Evolutionary conservation across 2,113 vertebrate species (phyloP), one percentile per base, ranked within the genome.

Genomic region (Spilogale gracilis): DNA sequence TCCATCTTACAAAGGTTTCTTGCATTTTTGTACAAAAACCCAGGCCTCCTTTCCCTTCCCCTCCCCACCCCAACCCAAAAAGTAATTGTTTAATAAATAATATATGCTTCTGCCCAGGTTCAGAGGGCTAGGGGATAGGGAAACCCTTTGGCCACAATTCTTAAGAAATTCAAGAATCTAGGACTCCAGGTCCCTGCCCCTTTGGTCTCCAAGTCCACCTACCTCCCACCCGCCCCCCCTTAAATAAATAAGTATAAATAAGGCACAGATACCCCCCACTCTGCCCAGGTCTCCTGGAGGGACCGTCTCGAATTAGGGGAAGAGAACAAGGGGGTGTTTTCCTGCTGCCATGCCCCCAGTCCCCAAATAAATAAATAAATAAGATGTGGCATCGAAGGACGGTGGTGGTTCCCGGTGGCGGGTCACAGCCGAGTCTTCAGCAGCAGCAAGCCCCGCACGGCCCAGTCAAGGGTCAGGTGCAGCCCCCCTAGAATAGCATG

Each of bases 191-290:
- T 71, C 61, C n/a, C 21, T 74, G 50, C n/a, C 45, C n/a, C 79
- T 79, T 3, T 0, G 30, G 83, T 58, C 52, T 50, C 38, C 2
- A 52, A 73, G 67, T 30, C 58, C 23, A 38, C 89, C 76, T 65
- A 12, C n/a, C 54, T 50, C 43, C 78, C 27, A 18, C 86, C 93
- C 12, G 9, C 48, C 25, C 85, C 23, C 85, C 58, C 61, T 78
- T 80, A 96, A 98, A 98, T 98, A 98, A 98, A 98, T 98, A 98
- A 97, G 94, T 97, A 98, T 98, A 98, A 98, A 98, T 97, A 98
- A 97, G 94, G 96, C 93, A 95, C 94, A 92, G 92, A 63, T 74
- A 56, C 20, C 54, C 69, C 54, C 9, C 23, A 76, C 6, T 74
- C 60, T 21, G 27, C 79, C 80, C 81, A 21, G 54, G 83, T 74